Base-by-base conservation (phyloP, 1,140 invertebrate species). In the Hyles euphorbiae region DNA sequence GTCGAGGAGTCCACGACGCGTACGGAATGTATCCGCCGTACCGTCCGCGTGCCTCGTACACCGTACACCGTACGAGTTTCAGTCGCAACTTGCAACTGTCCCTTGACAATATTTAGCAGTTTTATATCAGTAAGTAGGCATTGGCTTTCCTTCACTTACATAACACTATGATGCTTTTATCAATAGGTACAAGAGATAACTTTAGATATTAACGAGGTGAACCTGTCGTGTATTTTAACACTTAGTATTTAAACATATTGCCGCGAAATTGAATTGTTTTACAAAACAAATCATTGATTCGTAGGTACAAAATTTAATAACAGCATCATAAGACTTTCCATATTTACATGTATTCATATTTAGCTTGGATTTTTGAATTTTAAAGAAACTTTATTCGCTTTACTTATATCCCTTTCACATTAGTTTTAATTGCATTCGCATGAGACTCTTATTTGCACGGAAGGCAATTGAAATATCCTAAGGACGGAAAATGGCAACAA, bases 241-340 rank as follows among this genome's bases (percentile, higher is more conserved):
- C 46, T 11, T 11, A 48, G n/a, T 45, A 47, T 55, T 44, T 36
- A 40, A 52, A 44, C 45, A 22, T 22, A 60, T 60, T 65, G 57
- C 67, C 80, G 85, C 85, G 85, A 88, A 88, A 88, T 88, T 88
- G 85, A 88, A 88, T 88, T 88, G 85, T 88, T 85, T 78, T 71
- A 61, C 71, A 68, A 55, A 40, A 36, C 33, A 47, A 56, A 56
- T 57, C 40, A 44, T 55, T 53, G 32, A 44, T 53, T 53, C 52
- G 40, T 53, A 53, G 36, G 34, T 43, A 43, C 34, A 53, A 11
- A 43, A 43, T 53, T 6, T 44, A 34, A 52, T 56, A 40, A 40
- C 36, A 40, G 36, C 36, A 40, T 40, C 36, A 40, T 40, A 40
- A 40, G 46, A 11, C 5, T 48, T 48, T 48, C 10, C n/a, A 48